A percentile compares a stretch with the other conserved stretches of the same genome.
Evolutionary conservation across 2,797 vertebrate genomes (phyloP).

Genomic region (Leptodactylus fallax): DNA sequence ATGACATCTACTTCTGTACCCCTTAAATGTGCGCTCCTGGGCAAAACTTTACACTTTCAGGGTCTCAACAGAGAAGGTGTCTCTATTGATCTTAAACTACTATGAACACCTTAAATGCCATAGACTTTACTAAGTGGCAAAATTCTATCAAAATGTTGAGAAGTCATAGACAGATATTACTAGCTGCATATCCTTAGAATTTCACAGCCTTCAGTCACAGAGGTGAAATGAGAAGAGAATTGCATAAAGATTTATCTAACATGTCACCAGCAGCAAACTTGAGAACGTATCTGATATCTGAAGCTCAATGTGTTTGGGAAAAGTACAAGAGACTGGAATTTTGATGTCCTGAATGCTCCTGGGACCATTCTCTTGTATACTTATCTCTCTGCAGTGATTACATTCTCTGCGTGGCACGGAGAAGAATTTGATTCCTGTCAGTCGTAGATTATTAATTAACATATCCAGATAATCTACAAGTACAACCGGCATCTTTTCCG

Average conservation of each 20-base stretch:
- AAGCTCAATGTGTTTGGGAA: conserved; percentile 24
- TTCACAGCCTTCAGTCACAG: conserved; percentile 4
- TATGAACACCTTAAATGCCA: too few relatives aligned
- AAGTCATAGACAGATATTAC: neutral
- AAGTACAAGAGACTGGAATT: conserved; percentile 19
- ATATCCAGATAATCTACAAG: conserved; percentile 58
- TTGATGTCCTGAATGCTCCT: conserved; percentile 26
- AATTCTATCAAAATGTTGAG: neutral
- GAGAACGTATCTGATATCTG: conserved; percentile 30
- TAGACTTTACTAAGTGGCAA: neutral
- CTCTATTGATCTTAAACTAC: neutral
- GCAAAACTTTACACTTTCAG: too few relatives aligned
- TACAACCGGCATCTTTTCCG: neutral
- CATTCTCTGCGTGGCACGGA: conserved; percentile 28
- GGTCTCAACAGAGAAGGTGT: neutral
- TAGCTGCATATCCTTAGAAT: neutral
- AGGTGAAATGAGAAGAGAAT: conserved; percentile 26
- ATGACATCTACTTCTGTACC: too few relatives aligned
- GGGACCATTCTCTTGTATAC: conserved; percentile 34
- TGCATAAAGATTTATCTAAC: conserved; percentile 34
- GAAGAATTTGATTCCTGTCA: conserved; percentile 47
- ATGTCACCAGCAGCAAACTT: conserved; percentile 7
- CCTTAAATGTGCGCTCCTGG: too few relatives aligned
- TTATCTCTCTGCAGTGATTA: conserved; percentile 43
- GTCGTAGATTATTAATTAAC: conserved; percentile 54